Evolutionary conservation across 2,888 invertebrate genomes (phyloP).

Genomic region (Zeuzera pyrina): DNA sequence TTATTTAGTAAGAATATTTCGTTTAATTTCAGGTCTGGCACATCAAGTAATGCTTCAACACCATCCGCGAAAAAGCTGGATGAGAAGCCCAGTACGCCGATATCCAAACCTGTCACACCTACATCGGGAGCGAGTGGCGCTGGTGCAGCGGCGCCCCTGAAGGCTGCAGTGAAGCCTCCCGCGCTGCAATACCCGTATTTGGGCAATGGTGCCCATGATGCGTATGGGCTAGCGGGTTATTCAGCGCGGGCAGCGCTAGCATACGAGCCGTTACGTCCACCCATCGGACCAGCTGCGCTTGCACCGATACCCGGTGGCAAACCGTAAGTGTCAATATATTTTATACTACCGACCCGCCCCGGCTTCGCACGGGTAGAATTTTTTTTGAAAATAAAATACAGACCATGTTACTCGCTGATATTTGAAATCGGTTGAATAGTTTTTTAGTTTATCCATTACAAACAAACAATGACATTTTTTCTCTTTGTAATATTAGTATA

Average conservation of each 20-base stretch:
- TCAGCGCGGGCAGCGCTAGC: conserved; percentile 65
- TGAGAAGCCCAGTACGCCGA: conserved; percentile 92
- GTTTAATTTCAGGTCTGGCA: conserved; percentile 81
- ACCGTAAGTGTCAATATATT: conserved; percentile 77
- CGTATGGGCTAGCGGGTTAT: conserved; percentile 64
- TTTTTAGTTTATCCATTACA: conserved; percentile 1
- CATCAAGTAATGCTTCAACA: conserved; percentile 92
- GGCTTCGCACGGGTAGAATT: no score
- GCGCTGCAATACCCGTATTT: conserved; percentile 77
- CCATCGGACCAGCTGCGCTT: conserved; percentile 71
- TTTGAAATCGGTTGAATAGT: conserved; percentile 1
- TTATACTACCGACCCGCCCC: no score
- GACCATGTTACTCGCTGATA: no score
- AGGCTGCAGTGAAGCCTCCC: conserved; percentile 74
- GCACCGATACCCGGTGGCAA: conserved; percentile 86
- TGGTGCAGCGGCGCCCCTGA: conserved; percentile 70
- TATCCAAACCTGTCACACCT: conserved; percentile 91
- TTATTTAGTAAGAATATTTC: no score
- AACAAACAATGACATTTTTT: no score
- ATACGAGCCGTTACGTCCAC: conserved; percentile 64
- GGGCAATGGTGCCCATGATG: conserved; percentile 64
- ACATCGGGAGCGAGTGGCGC: conserved; percentile 78
- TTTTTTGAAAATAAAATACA: no score
- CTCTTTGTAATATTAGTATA: no score
- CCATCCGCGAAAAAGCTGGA: conserved; percentile 90